Evolutionary conservation across 2,113 vertebrate genomes (phyloP), one percentile per base, ranked within the genome.

Genomic region (Petroica traversi): DNA sequence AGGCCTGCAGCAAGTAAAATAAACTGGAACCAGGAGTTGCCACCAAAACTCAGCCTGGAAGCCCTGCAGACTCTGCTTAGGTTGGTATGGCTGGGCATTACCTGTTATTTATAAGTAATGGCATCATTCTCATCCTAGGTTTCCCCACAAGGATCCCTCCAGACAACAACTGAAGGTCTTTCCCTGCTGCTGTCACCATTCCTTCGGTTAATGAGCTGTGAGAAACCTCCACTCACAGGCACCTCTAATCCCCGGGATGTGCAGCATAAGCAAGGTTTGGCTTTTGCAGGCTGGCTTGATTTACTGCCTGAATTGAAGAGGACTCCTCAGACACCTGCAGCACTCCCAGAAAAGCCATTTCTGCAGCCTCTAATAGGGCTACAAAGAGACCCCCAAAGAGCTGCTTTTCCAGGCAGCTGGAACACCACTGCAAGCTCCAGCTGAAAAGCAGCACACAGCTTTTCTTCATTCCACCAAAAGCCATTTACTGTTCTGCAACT

Each of bases 221-320:
- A 55, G 36, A 15, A 67, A 38, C 25, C 69, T 34, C 40, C 59
- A 3, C n/a, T 77, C 57, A 2, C 9, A 38, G 51, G 57, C 31
- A 8, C 24, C 72, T 54, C 66, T 6, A 25, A 23, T 5, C 69
- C 26, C 28, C 8, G 36, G 0, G 19, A 36, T 2, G 19, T 52
- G 69, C 69, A 79, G 22, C 19, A 41, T 3, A 14, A 54, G n/a
- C 52, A 48, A 55, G 19, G 12, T 6, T 45, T 36, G 69, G 38
- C 2, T 84, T 84, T 51, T 79, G 36, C n/a, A 78, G 4, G 4
- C 52, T 36, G 9, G 2, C 55, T 82, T 78, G 38, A 92, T 54
- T 80, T 46, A 72, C 36, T 68, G 77, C 87, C 61, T 34, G 38
- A 71, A 41, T 55, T 74, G 58, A 73, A 49, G 68, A 33, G 0